These are phyloP conservation scores for Crypturellus undulatus DNA, from an alignment of 2,113 vertebrate species.

Conservation along the genomic window DNA sequence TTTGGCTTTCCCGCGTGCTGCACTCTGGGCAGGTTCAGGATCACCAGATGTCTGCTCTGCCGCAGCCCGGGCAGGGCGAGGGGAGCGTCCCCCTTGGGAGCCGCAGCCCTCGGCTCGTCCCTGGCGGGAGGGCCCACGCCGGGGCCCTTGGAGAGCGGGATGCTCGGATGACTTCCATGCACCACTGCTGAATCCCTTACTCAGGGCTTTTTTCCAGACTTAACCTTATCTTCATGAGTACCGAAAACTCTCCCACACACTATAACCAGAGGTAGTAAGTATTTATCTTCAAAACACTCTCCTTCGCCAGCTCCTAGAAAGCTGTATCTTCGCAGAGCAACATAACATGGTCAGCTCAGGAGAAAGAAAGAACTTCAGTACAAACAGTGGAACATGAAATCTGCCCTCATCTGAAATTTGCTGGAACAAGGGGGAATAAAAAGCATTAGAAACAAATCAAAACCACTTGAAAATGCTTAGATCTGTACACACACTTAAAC, in stretches of 20 bases:
- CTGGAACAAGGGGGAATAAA: neutral
- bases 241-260: neutral
- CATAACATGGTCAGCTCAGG: neutral
- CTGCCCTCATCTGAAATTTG: neutral
- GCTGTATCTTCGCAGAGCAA: neutral
- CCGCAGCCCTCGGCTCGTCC: accelerated
- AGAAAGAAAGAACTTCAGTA: neutral
- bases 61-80: neutral
- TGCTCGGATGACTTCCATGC: accelerated
- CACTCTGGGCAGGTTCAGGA: neutral
- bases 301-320: neutral
- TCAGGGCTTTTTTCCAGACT: neutral
- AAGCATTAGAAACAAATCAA: neutral
- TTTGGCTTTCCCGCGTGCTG: neutral
- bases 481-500: neutral
- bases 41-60: accelerated
- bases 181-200: neutral
- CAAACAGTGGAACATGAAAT: neutral
- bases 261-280: neutral
- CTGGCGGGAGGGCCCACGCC: too few species aligned
- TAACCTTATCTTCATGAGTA: neutral
- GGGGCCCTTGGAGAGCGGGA: accelerated
- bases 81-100: neutral
- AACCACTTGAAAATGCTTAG: neutral
- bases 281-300: neutral